These are phyloP conservation scores for Echinops telfairi DNA, from an alignment of 2,113 vertebrate species.

Conservation along the genomic window DNA sequence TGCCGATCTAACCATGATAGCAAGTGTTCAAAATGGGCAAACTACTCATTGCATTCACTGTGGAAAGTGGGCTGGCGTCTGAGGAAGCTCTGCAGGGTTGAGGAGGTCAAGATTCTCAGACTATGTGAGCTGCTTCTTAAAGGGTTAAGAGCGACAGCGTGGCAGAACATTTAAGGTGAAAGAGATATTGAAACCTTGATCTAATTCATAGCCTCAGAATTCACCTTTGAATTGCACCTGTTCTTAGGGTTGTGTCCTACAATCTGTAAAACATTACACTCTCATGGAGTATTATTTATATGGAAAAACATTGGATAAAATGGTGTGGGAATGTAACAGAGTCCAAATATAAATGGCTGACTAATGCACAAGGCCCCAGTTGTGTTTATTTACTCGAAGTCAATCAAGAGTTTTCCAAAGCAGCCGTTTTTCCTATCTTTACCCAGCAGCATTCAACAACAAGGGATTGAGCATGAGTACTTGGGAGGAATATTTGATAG, in stretches of 20 bases:
- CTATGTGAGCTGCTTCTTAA: not conserved
- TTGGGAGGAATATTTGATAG: conserved; percentile 30
- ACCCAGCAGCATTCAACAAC: not conserved
- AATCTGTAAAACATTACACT: not conserved
- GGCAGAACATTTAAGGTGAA: not conserved
- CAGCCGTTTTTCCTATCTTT: not conserved
- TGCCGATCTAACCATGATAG: not conserved
- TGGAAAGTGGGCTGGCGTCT: not conserved
- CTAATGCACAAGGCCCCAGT: not conserved
- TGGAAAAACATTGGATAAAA: not conserved
- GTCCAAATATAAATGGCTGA: not conserved
- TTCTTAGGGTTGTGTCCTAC: not conserved
- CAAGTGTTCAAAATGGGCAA: not conserved
- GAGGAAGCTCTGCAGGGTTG: not conserved
- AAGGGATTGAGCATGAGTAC: not conserved
- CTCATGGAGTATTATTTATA: not conserved
- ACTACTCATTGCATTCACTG: not conserved
- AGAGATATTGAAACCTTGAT: not conserved
- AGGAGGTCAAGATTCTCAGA: not conserved
- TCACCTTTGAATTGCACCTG: conserved; percentile 5
- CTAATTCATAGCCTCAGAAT: not conserved
- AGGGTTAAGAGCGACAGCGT: not conserved
- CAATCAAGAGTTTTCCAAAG: conserved; percentile 9
- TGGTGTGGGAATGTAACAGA: not conserved
- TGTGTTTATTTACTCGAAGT: conserved; percentile 48